These are phyloP conservation scores for Ceratoteleas bidentatus DNA, from an alignment of 1,140 invertebrate genomes.

Conservation along the genomic window DNA sequence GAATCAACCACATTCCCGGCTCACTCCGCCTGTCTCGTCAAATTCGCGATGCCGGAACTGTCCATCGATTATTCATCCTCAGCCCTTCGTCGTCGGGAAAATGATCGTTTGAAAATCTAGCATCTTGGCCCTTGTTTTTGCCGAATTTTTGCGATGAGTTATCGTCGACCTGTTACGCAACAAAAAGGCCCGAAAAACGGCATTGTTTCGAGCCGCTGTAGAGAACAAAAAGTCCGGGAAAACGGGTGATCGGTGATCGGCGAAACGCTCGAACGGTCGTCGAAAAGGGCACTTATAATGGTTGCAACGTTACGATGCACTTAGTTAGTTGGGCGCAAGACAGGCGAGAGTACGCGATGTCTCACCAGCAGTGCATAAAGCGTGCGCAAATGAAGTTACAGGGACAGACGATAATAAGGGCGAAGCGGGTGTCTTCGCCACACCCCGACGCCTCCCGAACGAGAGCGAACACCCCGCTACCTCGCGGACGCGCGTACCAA, in stretches of 20 bases:
- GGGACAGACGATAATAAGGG: constrained; percentile 63
- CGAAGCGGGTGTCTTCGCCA: constrained; percentile 53
- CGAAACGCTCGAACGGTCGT: constrained; percentile 13
- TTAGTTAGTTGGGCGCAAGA: constrained; percentile 59
- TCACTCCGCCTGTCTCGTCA: constrained; percentile 15
- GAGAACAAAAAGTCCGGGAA: constrained; percentile 9
- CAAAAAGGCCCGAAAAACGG: constrained; percentile 10
- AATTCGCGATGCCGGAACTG: constrained; percentile 8
- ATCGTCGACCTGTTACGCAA: constrained; percentile 8
- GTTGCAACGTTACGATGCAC: constrained; percentile 36
- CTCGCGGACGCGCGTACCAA: constrained; percentile 17
- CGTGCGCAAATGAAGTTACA: constrained; percentile 58
- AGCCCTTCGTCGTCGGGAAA: no score
- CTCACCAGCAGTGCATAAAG: constrained; percentile 58
- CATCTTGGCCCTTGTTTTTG: no score
- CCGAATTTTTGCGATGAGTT: no score
- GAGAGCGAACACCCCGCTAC: constrained; percentile 46
- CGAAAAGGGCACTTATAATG: constrained; percentile 49
- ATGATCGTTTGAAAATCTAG: no score
- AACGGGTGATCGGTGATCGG: constrained; percentile 7
- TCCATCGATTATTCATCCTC: constrained; percentile 25
- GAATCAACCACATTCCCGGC: constrained; percentile 35
- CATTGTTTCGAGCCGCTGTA: background rate
- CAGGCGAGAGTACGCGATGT: constrained; percentile 36
- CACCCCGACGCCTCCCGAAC: constrained; percentile 58